Base-by-base conservation (phyloP, 2,888 invertebrate genomes). In the Bimastos eiseni region DNA sequence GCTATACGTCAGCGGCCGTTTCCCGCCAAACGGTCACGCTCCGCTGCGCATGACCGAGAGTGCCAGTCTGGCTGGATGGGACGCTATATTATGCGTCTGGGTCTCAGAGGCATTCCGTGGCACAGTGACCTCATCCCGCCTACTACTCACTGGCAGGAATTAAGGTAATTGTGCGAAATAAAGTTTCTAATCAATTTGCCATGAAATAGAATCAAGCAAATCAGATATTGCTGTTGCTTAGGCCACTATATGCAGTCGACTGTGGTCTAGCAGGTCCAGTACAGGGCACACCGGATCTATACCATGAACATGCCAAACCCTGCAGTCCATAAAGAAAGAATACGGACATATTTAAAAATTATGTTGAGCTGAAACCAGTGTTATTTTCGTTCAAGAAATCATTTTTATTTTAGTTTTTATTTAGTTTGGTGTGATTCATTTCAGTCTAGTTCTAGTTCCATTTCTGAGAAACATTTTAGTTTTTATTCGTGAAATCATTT, bases 21-120 rank as follows among this genome's bases (percentile, higher is more conserved):
- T 86, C 86, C 86, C 86, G 86, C 86, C 86, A 37, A 86, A 86
- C 36, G 86, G 5, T 86, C 2, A 70, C 86, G 86, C 36, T 86
- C 86, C 86, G 86, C 86, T 86, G 86, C 86, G 37, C 86, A 86
- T 86, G 86, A 86, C 86, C 36, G 86, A 86, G 21, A 34, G 6
- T 33, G 86, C 24, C 86, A 36, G 86, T 86, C 86, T 34, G 86
- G 34, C 86, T 70, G 70, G 30, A n/a, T 70, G 70, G 70, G 30
- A 70, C n/a, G n/a, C 70, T 70, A n/a, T 8, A n/a, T 70, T 70
- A 70, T 70, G 70, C 70, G 70, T 70, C 70, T 70, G 70, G 70
- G 11, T 70, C 70, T n/a, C n/a, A 11, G 0, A 70, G 70, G n/a
- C 8, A 70, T n/a, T 70, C 70, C 8, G 70, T 70, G 70, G 70